Evolutionary conservation across 2,888 invertebrate species (phyloP), one percentile per base, ranked within the genome.

Genomic region (Caenorhabditis becei): DNA sequence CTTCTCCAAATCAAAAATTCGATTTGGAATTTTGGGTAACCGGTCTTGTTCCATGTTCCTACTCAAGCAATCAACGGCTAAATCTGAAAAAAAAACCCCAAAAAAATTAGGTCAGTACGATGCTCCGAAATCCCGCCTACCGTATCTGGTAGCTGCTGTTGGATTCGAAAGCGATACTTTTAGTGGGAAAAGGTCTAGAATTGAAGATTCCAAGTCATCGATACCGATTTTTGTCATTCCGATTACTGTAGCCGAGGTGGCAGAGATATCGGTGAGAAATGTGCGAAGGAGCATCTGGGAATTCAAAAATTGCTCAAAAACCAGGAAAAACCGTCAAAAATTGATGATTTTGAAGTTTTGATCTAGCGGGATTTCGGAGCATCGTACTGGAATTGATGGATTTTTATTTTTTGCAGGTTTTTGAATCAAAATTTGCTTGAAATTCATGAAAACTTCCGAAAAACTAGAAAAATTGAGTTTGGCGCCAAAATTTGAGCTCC

Each of bases 1-100:
- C 61, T 80, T 80, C 44, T 75, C 80, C 14, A 80, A 26, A 23
- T 80, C 80, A 18, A 75, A 80, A 4, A 80, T 70, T 28, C 75
- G 24, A 23, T 65, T 20, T 0, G 80, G 80, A 16, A 80, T 44
- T 62, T 80, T 80, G 5, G 80, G 75, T 2, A 80, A 41, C n/a
- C 80, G 70, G 28, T 80, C 70, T 61, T 71, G 70, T n/a, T 75
- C 75, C 70, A 59, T 41, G 24, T 80, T 80, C 8, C 75, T 53
- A 20, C 70, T 70, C 26, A 80, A 32, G 26, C 75, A 80, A 41
- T 80, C 80, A 4, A 71, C 65, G 0, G 56, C 37, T 1, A 80
- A 54, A 23, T 80, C 79, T 80, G 62, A 26, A 65, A 53, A 20
- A 49, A 49, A 49, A 49, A 20, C 7, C n/a, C n/a, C n/a, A n/a